These are phyloP conservation scores for Oreocharis arfaki DNA, from an alignment of 2,113 vertebrate genomes.

Conservation along the genomic window DNA sequence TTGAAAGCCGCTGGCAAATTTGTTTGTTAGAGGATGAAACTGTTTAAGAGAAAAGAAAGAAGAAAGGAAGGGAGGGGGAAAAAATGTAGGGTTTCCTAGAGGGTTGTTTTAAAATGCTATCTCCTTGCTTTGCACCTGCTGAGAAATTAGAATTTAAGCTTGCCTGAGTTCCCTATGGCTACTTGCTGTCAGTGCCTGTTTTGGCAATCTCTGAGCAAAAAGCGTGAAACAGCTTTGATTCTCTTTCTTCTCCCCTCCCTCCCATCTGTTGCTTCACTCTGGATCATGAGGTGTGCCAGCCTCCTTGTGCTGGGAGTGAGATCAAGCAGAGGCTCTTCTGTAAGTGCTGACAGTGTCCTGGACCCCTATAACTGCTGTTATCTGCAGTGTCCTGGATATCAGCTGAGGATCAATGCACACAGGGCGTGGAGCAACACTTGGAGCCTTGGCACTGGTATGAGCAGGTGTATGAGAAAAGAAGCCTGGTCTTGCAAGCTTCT, in stretches of 20 bases:
- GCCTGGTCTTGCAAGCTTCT: neutral
- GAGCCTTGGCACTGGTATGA: neutral
- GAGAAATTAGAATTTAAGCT: neutral
- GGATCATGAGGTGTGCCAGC: neutral
- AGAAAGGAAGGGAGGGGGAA: neutral
- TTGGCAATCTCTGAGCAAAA: slow-evolving; percentile 1
- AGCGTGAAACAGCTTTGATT: slow-evolving; percentile 1
- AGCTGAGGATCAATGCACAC: neutral
- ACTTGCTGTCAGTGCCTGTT: neutral
- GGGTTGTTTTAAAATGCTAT: neutral
- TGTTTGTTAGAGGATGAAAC: slow-evolving; percentile 9
- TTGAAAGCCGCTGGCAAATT: slow-evolving; percentile 41
- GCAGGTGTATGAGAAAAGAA: neutral
- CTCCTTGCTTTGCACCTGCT: neutral
- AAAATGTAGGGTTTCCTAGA: neutral
- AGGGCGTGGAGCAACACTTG: neutral
- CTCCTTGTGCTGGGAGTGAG: neutral
- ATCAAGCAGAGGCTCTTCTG: neutral
- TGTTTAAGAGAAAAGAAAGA: neutral
- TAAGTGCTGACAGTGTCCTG: neutral
- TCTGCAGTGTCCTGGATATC: neutral
- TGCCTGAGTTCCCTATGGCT: neutral
- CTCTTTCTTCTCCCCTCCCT: slow-evolving; percentile 6
- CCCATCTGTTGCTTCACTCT: slow-evolving; percentile 25
- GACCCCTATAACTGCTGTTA: neutral